Percentiles rank a stretch among this genome's conserved stretches.
Conservation (phyloP, 1,140 invertebrate species). For the Rhagoletis zephyria region DNA sequence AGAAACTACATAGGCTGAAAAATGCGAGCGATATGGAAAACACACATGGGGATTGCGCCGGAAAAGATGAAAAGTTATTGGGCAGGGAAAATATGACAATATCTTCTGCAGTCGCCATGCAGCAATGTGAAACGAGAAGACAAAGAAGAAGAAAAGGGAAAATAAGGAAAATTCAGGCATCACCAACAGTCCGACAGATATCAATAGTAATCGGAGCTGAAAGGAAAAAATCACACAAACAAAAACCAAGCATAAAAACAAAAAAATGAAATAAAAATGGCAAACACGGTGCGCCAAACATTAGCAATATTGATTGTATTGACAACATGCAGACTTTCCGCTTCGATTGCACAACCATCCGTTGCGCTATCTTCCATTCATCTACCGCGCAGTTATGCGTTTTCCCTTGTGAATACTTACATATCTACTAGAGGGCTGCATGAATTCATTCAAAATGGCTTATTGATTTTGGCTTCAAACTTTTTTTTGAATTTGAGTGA, state of each 20-base stretch:
- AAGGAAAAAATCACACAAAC: neutral
- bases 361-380: conserved; percentile 9
- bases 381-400: conserved; percentile 10
- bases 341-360: conserved; percentile 35
- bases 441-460: no score
- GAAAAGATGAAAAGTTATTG: neutral
- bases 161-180: neutral
- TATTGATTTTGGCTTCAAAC: no score
- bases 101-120: neutral
- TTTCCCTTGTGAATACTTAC: neutral
- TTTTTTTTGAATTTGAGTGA: no score
- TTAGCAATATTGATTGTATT: conserved; percentile 2
- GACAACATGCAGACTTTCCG: conserved; percentile 25
- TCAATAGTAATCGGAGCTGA: neutral
- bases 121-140: neutral
- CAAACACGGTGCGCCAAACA: neutral
- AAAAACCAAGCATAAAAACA: neutral
- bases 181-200: neutral
- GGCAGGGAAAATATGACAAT: conserved; percentile 7
- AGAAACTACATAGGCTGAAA: neutral
- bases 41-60: neutral
- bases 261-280: neutral
- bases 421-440: no score
- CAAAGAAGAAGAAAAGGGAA: neutral
- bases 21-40: neutral